phyloP scores from a whole-genome alignment of 2,888 invertebrate genomes.

The Agrotis segetum region DNA sequence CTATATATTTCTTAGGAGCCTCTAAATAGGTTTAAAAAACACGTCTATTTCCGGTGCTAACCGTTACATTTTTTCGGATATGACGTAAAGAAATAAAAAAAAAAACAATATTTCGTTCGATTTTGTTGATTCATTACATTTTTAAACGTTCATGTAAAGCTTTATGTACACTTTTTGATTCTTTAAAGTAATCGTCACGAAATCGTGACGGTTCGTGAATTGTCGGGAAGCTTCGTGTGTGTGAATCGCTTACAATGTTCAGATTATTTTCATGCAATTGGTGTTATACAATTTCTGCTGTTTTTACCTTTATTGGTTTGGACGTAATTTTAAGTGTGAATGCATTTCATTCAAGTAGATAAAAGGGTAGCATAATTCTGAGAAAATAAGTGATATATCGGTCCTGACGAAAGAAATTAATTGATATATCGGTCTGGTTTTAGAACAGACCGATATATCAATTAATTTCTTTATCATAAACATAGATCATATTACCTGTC shows the following conservation, averaged over 20 bases:
- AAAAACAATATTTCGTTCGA: constrained; percentile 70
- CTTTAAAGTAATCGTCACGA: constrained; percentile 47
- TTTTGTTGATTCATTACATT: constrained; percentile 51
- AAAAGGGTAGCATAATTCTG: not conserved
- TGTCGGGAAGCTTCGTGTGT: constrained; percentile 21
- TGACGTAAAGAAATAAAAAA: constrained; percentile 70
- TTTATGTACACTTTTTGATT: constrained; percentile 45
- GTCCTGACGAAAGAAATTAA: no score
- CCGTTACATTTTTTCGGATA: constrained; percentile 73
- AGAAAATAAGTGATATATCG: no score
- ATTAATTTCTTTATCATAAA: constrained; percentile 8
- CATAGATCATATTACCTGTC: constrained; percentile 20
- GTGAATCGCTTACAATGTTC: constrained; percentile 18
- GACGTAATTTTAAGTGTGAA: not conserved
- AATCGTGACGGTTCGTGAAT: constrained; percentile 43
- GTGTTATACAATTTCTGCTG: constrained; percentile 12
- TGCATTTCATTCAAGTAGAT: not conserved
- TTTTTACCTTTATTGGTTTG: not conserved
- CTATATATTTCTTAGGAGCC: constrained; percentile 72
- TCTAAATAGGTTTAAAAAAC: constrained; percentile 65
- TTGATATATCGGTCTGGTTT: no score
- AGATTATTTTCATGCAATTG: constrained; percentile 42
- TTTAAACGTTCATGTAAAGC: constrained; percentile 28
- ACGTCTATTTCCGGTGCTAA: constrained; percentile 78
- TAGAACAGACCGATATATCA: constrained; percentile 12